Evolutionary conservation across 2,888 invertebrate species (phyloP).

Genomic region (Papilio gigon): DNA sequence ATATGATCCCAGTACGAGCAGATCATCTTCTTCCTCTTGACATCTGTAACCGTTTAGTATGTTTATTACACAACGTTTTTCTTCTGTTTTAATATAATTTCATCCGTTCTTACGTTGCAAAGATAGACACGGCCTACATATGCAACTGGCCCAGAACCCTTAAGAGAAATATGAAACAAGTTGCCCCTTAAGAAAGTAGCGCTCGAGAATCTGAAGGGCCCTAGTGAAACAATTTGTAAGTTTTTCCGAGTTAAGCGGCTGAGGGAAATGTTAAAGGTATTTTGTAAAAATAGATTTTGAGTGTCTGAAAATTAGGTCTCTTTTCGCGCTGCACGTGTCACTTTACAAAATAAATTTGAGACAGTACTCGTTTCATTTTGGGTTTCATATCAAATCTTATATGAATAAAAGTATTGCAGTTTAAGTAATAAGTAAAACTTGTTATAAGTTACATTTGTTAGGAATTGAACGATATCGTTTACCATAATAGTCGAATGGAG

Average conservation of each 20-base stretch:
- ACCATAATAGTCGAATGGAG: no score
- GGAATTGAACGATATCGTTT: no score
- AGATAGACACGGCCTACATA: slow-evolving; percentile 3
- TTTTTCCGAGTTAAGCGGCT: slow-evolving; percentile 21
- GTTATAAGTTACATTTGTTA: no score
- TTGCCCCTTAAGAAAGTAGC: slow-evolving; percentile 14
- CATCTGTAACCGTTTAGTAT: no score
- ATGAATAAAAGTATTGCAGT: no score
- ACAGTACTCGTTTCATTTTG: not conserved
- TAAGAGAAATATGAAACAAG: slow-evolving; percentile 27
- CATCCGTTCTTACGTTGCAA: not conserved
- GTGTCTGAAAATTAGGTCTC: not conserved
- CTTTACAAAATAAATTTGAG: not conserved
- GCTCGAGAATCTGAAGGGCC: slow-evolving; percentile 20
- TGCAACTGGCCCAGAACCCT: slow-evolving; percentile 9
- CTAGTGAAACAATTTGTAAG: slow-evolving; percentile 31
- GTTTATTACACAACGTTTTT: not conserved
- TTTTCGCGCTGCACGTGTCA: not conserved
- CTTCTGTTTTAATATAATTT: not conserved
- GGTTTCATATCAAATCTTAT: no score
- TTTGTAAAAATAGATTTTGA: slow-evolving; percentile 12
- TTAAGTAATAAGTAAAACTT: no score
- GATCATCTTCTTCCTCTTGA: not conserved
- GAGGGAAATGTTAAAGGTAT: slow-evolving; percentile 11
- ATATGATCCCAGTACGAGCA: no score